phyloP scores from a whole-genome alignment of 2,888 invertebrate genomes.

The Melieria crassipennis region DNA sequence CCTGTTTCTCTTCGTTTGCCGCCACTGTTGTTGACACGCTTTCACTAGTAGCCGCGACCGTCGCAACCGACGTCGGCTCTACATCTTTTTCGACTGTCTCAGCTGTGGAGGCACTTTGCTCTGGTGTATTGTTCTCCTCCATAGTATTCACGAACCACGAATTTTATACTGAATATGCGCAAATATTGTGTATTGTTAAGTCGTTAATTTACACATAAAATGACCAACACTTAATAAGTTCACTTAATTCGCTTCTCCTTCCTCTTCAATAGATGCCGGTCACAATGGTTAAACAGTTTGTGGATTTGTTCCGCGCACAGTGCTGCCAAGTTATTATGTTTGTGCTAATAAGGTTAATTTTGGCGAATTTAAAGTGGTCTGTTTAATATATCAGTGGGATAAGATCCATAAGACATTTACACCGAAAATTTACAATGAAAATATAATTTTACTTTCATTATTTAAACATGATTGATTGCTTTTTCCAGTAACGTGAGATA shows the following conservation, averaged over 20 bases:
- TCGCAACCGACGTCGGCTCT: background rate
- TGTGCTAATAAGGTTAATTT: no score
- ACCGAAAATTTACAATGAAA: background rate
- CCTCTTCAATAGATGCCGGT: background rate
- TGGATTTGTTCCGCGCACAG: no score
- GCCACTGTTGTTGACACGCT: constrained; percentile 19
- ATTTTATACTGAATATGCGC: no score
- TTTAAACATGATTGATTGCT: no score
- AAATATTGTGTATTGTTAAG: no score
- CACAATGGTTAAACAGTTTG: background rate
- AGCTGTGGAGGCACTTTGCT: constrained; percentile 9
- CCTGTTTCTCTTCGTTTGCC: background rate
- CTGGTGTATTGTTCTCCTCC: background rate
- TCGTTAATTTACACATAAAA: background rate
- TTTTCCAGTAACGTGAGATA: no score
- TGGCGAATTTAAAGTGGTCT: no score
- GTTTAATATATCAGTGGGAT: no score
- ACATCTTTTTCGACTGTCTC: background rate
- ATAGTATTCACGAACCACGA: no score
- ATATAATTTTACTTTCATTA: background rate
- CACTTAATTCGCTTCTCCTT: constrained; percentile 10
- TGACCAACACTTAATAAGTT: background rate
- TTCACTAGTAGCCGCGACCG: constrained; percentile 18
- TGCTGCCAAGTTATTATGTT: no score
- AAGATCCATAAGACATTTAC: background rate